Percentiles rank a stretch among this genome's conserved stretches.
These are phyloP conservation scores for Anniella stebbinsi DNA, from an alignment of 2,797 vertebrate genomes.

Conservation along the genomic window DNA sequence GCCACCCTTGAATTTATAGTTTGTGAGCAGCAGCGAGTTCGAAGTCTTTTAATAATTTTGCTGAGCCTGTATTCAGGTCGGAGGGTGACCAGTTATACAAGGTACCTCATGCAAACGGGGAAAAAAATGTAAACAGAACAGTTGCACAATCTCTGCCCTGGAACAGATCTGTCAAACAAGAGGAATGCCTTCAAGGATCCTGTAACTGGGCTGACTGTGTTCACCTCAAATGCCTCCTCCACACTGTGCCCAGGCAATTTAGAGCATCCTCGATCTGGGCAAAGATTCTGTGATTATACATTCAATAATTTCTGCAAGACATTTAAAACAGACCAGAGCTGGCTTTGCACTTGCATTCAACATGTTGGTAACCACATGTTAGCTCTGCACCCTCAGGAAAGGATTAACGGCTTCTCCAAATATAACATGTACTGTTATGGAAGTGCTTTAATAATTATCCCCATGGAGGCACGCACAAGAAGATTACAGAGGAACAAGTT, in stretches of 20 bases:
- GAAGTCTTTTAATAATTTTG: slow-evolving; percentile 25
- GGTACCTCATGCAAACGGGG: slow-evolving; percentile 56
- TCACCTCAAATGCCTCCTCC: not conserved
- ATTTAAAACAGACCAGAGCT: not conserved
- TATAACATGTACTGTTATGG: not conserved
- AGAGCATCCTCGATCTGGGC: not conserved
- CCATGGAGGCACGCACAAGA: not conserved
- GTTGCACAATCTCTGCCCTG: slow-evolving; percentile 45
- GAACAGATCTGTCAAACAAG: slow-evolving; percentile 38
- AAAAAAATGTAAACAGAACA: slow-evolving; percentile 57
- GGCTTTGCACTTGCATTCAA: not conserved
- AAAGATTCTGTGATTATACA: not conserved
- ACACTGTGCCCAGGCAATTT: not conserved
- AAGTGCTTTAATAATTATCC: not conserved
- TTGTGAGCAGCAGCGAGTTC: slow-evolving; percentile 27
- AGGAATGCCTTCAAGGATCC: slow-evolving; percentile 44
- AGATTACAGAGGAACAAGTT: not conserved
- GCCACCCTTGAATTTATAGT: not conserved
- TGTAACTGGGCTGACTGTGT: not conserved
- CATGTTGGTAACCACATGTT: not conserved
- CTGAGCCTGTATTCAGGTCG: slow-evolving; percentile 43
- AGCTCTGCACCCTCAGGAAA: not conserved
- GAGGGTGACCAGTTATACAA: slow-evolving; percentile 58
- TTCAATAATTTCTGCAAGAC: not conserved
- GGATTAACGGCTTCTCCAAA: not conserved